Percentiles rank a stretch among this genome's conserved stretches.
These are phyloP conservation scores for Penelope pileata DNA, from an alignment of 2,113 vertebrate genomes.

Conservation along the genomic window DNA sequence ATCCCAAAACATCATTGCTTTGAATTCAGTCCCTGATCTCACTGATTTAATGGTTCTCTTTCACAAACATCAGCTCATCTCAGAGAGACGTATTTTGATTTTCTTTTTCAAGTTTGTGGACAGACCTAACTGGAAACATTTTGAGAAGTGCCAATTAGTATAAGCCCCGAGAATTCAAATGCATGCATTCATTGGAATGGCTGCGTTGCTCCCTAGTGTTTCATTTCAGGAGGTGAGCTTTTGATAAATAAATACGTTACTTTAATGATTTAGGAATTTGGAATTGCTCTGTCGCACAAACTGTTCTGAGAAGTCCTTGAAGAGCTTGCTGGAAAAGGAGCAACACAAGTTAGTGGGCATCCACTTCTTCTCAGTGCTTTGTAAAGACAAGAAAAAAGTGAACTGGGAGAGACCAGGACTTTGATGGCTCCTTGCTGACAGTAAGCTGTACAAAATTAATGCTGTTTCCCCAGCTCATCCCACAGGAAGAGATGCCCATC, in stretches of 20 bases:
- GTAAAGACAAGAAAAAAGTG: not conserved
- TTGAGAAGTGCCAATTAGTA: conserved; percentile 46
- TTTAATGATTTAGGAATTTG: conserved; percentile 45
- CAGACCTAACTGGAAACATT: conserved; percentile 45
- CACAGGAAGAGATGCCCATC: not conserved
- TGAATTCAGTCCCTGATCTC: conserved; percentile 38
- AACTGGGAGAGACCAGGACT: not conserved
- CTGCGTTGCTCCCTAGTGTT: conserved; percentile 46
- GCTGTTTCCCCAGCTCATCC: not conserved
- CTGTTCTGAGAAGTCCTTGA: not conserved
- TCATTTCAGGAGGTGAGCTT: conserved; percentile 25
- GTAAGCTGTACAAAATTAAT: not conserved
- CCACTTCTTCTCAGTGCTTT: not conserved
- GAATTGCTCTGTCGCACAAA: not conserved
- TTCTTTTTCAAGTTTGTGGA: conserved; percentile 36
- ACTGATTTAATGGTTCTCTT: conserved; percentile 30
- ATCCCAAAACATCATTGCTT: conserved; percentile 39
- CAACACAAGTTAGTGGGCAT: not conserved
- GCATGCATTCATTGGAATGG: not conserved
- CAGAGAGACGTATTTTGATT: conserved; percentile 33
- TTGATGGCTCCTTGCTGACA: not conserved
- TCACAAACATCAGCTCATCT: conserved; percentile 43
- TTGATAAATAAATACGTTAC: conserved; percentile 54
- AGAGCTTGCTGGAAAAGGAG: not conserved
- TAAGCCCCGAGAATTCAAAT: conserved; percentile 21